Base-by-base conservation (phyloP, 2,113 vertebrate genomes). In the Oncorhynchus masou region DNA sequence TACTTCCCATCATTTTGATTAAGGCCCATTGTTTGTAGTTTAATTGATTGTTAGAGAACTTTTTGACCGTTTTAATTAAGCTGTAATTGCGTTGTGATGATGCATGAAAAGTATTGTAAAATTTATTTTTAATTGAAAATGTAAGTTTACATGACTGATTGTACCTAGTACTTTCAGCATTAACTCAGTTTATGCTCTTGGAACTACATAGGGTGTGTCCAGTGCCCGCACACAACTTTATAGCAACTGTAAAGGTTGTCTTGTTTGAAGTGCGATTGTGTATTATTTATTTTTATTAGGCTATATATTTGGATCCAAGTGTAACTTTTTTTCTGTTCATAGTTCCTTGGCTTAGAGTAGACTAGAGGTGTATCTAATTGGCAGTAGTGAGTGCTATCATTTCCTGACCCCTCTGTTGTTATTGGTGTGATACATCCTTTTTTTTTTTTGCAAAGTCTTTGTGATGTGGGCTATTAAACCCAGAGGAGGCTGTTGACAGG, bases 1-100 rank as follows among this genome's bases (percentile, higher is more conserved):
- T 92, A 92, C 88, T 84, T 87, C 88, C 88, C 82, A 88, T 77
- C 70, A 59, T 87, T 85, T 90, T 90, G 82, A 88, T 87, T 19
- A 62, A 74, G 88, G 83, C 86, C 88, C 86, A 84, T 82, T 85
- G 75, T 70, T 81, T 77, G 1, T 78, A 79, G 31, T 45, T 34
- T 67, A 6, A 67, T 67, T 66, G 1, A 29, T 67, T 15, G 12
- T 67, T 67, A 12, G 4, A 1, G 2, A 57, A 20, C 13, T 24
- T 62, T 62, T 62, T 24, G 1, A 27, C 24, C 65, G 5, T 27
- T 27, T 66, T 25, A 16, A 27, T 29, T 57, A 19, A 67, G 15
- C 2, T 4, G n/a, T 62, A 62, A 16, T 62, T 8, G 7, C 24
- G 19, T 62, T 62, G n/a, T 62, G 16, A 62, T 24, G 19, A 62